Evolutionary conservation across 2,888 invertebrate genomes (phyloP).

Genomic region (Ceraclea dissimilis): DNA sequence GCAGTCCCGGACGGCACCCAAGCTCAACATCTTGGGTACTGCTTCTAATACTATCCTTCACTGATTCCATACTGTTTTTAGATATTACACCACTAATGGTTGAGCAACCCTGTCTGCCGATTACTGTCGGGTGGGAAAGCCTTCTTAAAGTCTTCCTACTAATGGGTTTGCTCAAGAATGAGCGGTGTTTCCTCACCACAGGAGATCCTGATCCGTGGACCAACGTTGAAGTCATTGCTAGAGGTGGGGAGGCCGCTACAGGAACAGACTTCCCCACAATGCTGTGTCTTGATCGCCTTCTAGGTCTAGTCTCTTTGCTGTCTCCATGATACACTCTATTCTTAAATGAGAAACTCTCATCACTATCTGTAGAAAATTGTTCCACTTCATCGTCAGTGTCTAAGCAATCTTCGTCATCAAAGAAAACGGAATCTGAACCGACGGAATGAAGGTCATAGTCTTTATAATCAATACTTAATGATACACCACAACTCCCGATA

Average conservation of each 20-base stretch:
- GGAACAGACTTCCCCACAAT: constrained; percentile 32
- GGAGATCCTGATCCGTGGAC: constrained; percentile 19
- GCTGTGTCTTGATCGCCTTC: constrained; percentile 21
- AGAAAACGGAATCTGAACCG: constrained; percentile 75
- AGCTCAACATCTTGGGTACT: constrained; percentile 26
- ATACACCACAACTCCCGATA: constrained; percentile 69
- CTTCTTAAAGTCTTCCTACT: constrained; percentile 34
- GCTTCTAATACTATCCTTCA: constrained; percentile 15
- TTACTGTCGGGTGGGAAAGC: constrained; percentile 24
- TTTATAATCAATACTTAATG: constrained; percentile 54
- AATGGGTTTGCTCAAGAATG: constrained; percentile 39
- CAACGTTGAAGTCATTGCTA: constrained; percentile 14
- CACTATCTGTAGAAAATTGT: constrained; percentile 77
- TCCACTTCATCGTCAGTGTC: constrained; percentile 79
- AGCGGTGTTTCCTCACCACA: constrained; percentile 27
- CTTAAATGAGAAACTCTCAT: constrained; percentile 39
- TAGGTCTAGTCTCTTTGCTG: constrained; percentile 22
- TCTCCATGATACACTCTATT: constrained; percentile 23
- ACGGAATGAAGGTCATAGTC: constrained; percentile 66
- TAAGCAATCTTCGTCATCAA: constrained; percentile 55
- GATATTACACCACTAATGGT: constrained; percentile 25
- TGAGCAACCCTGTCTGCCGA: constrained; percentile 21
- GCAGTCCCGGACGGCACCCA: constrained; percentile 27
- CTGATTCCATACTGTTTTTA: constrained; percentile 6
- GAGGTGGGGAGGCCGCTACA: constrained; percentile 29